Evolutionary conservation across 2,888 invertebrate genomes (phyloP).

Genomic region (Eupithecia centaureata): DNA sequence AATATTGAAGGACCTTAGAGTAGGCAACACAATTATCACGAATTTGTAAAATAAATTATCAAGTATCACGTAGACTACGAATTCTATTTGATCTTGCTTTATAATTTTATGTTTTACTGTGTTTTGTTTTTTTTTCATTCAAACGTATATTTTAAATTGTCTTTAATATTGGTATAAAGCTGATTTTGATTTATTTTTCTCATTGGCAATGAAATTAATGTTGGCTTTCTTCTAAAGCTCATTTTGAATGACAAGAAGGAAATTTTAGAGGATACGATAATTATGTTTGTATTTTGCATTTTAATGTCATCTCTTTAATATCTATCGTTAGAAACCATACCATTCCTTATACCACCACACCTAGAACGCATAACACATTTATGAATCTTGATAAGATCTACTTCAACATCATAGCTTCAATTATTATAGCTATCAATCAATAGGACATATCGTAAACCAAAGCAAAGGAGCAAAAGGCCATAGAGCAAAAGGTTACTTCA

Average conservation of each 20-base stretch:
- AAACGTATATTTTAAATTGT: too few species aligned
- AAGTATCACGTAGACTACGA: too few species aligned
- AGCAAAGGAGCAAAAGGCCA: background rate
- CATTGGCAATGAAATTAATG: too few species aligned
- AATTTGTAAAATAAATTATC: too few species aligned
- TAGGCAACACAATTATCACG: too few species aligned
- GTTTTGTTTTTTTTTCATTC: background rate
- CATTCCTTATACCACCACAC: background rate
- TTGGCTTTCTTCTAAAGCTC: background rate
- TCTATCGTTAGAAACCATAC: background rate
- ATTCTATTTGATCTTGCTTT: too few species aligned
- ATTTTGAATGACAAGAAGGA: background rate
- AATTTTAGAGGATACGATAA: too few species aligned
- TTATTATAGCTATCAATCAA: conserved; percentile 25
- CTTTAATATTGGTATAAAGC: too few species aligned
- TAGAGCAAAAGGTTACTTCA: conserved; percentile 5
- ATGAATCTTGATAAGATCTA: conserved; percentile 4
- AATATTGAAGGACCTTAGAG: too few species aligned
- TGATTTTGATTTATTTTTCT: too few species aligned
- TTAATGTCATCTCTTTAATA: background rate
- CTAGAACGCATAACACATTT: conserved; percentile 5
- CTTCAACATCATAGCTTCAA: conserved; percentile 15
- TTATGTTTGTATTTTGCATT: background rate
- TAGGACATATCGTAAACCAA: conserved; percentile 13
- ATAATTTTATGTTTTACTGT: too few species aligned